phyloP scores from a whole-genome alignment of 2,888 invertebrate species.

The Tenthredo scrophulariae region DNA sequence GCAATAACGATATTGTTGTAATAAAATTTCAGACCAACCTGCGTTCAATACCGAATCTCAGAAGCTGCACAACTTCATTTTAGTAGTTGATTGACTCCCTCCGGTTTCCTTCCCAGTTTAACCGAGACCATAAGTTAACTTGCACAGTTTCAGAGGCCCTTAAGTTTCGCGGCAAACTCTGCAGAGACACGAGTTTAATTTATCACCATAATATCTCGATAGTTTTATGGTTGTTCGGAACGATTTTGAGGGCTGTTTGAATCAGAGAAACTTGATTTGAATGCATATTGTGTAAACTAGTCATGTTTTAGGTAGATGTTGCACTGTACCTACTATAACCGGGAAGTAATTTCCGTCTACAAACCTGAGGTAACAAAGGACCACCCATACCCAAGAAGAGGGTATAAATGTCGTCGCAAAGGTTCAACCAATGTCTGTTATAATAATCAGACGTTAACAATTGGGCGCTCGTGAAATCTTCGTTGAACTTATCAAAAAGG shows the following conservation, averaged over 20 bases:
- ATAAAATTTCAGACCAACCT: background rate
- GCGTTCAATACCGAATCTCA: background rate
- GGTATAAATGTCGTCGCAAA: background rate
- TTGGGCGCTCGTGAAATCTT: background rate
- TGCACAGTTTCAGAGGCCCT: background rate
- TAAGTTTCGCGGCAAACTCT: background rate
- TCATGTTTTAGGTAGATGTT: too few species aligned
- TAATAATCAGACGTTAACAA: background rate
- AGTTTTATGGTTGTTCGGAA: conserved; percentile 20
- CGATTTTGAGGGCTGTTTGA: conserved; percentile 21
- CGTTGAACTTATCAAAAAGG: background rate
- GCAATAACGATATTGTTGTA: background rate
- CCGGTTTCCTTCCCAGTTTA: conserved; percentile 1
- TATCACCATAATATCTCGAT: background rate
- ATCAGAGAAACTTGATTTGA: conserved; percentile 19
- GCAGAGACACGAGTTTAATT: background rate
- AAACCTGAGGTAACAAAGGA: conserved; percentile 23
- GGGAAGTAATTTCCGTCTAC: conserved; percentile 41
- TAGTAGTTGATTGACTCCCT: background rate
- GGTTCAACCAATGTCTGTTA: background rate
- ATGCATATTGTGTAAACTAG: conserved; percentile 12
- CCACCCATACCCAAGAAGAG: background rate
- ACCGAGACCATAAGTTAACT: background rate
- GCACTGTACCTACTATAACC: background rate
- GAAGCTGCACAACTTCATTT: background rate